Evolutionary conservation across 2,888 invertebrate genomes (phyloP), one percentile per base, ranked within the genome.

Genomic region (Leptinotarsa rubiginosa): DNA sequence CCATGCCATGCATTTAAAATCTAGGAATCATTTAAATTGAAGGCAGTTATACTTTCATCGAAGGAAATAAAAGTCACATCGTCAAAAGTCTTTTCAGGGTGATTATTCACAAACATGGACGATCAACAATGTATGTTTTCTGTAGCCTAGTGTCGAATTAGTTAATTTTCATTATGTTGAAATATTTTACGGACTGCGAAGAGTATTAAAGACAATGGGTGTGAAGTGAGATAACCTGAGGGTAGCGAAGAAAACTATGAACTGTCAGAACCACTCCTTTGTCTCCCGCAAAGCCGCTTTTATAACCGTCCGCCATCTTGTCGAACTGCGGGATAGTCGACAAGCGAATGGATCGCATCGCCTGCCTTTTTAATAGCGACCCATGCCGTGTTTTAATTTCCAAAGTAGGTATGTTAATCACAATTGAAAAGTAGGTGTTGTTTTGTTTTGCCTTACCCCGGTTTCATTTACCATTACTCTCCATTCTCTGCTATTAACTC

Each of bases 161-260:
- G 56, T 62, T 62, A 10, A 31, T 62, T 31, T 69, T 56, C 69
- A 59, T 69, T 56, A 59, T 16, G 47, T 47, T 47, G 56, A 56
- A 41, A 69, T 31, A 69, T 56, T 56, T 69, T 56, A 47, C 15
- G 73, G 72, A 77, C 80, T 84, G 84, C 84, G 84, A 84, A 84
- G 85, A 84, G 84, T 84, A 73, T 82, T 67, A 82, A 83, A 84
- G 84, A 85, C 84, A 85, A 85, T 85, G 84, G 85, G 83, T 84
- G 84, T 84, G 82, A 83, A 79, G 75, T 73, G 66, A 65, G 62
- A 70, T 76, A 82, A 79, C 81, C 79, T 81, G 82, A 82, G 83
- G 83, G 84, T 84, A 82, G 82, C 56, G 54, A 52, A 71, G 71
- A 65, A 49, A 59, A 62, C 31, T 49, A 62, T 62, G 62, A 62